Conservation (phyloP, 2,113 vertebrate species). For the Hyla sarda region DNA sequence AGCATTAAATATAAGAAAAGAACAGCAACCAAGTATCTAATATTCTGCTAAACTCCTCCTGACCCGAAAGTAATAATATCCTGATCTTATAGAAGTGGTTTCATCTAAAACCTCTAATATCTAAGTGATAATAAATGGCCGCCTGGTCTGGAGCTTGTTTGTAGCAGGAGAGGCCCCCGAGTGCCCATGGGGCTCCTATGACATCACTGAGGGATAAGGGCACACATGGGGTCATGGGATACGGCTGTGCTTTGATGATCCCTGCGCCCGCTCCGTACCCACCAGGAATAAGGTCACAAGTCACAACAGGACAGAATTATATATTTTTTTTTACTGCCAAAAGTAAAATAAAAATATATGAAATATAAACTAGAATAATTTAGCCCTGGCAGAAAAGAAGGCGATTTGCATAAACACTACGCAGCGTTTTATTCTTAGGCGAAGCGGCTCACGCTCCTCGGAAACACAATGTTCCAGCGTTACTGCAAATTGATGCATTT, state of each 20-base stretch:
- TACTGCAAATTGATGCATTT: background rate
- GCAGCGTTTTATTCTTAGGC: background rate
- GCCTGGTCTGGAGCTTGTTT: background rate
- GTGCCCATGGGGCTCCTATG: background rate
- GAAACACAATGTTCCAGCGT: constrained; percentile 16
- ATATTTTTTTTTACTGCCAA: background rate
- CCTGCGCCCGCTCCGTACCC: background rate
- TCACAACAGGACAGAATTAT: background rate
- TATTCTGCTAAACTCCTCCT: background rate
- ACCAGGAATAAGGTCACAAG: background rate
- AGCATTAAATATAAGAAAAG: too few species aligned
- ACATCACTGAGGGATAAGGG: constrained; percentile 29
- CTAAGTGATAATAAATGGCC: background rate
- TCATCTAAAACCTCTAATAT: background rate
- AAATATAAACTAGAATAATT: background rate
- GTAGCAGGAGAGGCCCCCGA: too few species aligned
- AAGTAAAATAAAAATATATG: background rate
- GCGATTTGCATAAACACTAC: background rate
- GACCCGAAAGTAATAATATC: background rate
- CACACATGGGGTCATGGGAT: constrained; percentile 32
- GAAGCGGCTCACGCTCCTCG: background rate
- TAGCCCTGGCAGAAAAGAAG: too few species aligned
- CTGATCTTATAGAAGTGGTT: background rate
- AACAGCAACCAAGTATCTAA: too few species aligned
- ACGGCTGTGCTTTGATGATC: background rate